A percentile compares a stretch with the other conserved stretches of the same genome.
These are phyloP conservation scores for Siniperca obscura DNA, from an alignment of 2,797 vertebrate species.

Conservation along the genomic window DNA sequence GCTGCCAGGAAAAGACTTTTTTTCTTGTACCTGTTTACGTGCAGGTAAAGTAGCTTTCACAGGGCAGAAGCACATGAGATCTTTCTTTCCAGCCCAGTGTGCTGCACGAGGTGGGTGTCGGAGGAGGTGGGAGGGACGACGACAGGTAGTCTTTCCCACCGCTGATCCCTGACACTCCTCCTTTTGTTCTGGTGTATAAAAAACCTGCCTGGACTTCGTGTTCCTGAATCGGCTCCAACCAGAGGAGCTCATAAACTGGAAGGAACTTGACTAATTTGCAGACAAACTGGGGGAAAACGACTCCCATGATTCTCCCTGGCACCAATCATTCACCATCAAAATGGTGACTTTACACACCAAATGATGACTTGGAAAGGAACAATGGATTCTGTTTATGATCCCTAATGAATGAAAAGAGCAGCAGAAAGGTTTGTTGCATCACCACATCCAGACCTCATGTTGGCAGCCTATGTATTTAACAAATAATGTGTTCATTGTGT, in stretches of 20 bases:
- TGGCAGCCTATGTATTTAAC: constrained; percentile 32
- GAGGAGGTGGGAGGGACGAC: constrained; percentile 18
- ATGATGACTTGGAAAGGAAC: constrained; percentile 42
- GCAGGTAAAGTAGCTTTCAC: constrained; percentile 78
- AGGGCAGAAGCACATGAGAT: constrained; percentile 67
- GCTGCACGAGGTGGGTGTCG: constrained; percentile 43
- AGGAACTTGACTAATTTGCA: constrained; percentile 68
- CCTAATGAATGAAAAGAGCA: constrained; percentile 57
- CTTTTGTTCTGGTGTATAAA: constrained; percentile 28
- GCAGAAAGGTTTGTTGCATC: constrained; percentile 50
- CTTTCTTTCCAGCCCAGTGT: constrained; percentile 65
- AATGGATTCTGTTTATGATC: constrained; percentile 58
- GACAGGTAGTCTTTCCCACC: constrained; percentile 53
- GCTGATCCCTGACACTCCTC: constrained; percentile 26
- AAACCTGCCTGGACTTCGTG: constrained; percentile 34
- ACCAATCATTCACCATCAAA: constrained; percentile 45
- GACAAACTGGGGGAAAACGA: constrained; percentile 58
- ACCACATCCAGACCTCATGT: constrained; percentile 20
- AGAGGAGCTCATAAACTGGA: constrained; percentile 63
- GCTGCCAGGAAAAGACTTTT: constrained; percentile 81
- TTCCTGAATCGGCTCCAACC: constrained; percentile 54
- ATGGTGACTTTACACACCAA: constrained; percentile 7
- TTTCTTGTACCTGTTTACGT: constrained; percentile 77
- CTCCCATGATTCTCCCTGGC: constrained; percentile 59
- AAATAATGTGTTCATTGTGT: constrained; percentile 64